phyloP scores from a whole-genome alignment of 2,113 vertebrate genomes.

The Meleagris gallopavo region DNA sequence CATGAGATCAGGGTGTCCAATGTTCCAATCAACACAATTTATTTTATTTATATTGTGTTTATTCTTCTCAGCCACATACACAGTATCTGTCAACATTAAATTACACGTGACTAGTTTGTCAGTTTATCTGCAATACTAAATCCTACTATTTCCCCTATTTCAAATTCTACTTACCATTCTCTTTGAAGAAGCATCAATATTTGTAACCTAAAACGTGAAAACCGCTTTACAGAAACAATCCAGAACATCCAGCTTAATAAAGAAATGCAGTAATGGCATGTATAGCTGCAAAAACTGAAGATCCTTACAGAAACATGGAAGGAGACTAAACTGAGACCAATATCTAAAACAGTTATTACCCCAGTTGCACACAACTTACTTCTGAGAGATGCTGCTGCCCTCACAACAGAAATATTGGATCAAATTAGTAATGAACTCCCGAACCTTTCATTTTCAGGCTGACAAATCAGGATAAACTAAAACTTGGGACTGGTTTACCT shows the following conservation, averaged over 20 bases:
- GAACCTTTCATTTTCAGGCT: constrained; percentile 26
- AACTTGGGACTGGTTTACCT: neutral
- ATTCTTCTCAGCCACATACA: neutral
- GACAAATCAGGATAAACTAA: neutral
- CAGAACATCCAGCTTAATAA: neutral
- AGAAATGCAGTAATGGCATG: neutral
- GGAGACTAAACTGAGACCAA: neutral
- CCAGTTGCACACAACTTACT: neutral
- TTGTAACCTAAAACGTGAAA: neutral
- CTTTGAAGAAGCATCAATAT: neutral
- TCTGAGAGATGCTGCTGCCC: constrained; percentile 37
- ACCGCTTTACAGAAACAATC: neutral
- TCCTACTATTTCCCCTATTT: neutral
- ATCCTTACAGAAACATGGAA: neutral
- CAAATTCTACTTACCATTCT: neutral
- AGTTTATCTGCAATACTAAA: neutral
- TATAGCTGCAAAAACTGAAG: neutral
- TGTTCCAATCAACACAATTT: neutral
- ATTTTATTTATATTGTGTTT: neutral
- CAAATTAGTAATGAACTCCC: constrained; percentile 60
- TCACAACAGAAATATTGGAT: neutral
- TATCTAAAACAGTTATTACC: constrained; percentile 24
- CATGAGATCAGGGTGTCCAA: neutral
- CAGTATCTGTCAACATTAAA: neutral
- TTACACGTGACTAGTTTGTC: neutral